phyloP scores from a whole-genome alignment of 1,140 invertebrate genomes.

The Hyphantria cunea region DNA sequence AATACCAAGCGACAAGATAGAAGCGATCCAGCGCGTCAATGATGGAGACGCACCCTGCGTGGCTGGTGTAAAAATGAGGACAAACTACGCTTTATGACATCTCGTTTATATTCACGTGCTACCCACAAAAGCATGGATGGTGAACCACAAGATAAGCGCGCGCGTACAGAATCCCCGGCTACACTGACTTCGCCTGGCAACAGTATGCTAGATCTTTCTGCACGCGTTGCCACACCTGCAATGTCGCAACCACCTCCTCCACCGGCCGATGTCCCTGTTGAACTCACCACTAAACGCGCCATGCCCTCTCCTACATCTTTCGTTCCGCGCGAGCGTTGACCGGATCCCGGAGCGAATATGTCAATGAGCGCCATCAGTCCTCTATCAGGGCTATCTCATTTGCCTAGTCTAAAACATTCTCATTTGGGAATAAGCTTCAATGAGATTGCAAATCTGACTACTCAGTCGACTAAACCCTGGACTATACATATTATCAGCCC shows the following conservation, averaged over 20 bases:
- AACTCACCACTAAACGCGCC: constrained; percentile 67
- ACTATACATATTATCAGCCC: constrained; percentile 79
- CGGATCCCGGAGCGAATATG: constrained; percentile 70
- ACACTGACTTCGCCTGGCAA: constrained; percentile 52
- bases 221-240: constrained; percentile 35
- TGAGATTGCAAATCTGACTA: constrained; percentile 83
- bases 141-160: constrained; percentile 81
- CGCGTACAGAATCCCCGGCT: constrained; percentile 73
- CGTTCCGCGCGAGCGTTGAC: constrained; percentile 51
- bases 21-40: too few species aligned
- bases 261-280: constrained; percentile 56
- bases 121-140: constrained; percentile 82
- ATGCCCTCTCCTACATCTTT: constrained; percentile 54
- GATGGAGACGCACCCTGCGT: too few species aligned
- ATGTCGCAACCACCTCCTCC: constrained; percentile 46
- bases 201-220: constrained; percentile 55
- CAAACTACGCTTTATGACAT: too few species aligned
- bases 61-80: too few species aligned
- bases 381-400: constrained; percentile 81
- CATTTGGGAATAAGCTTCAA: constrained; percentile 83
- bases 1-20: too few species aligned
- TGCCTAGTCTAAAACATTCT: constrained; percentile 80
- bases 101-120: constrained; percentile 85
- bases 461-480: constrained; percentile 83
- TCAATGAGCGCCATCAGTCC: constrained; percentile 84